Conservation (phyloP, 2,797 vertebrate species). For the Pangasius mekongensis region DNA sequence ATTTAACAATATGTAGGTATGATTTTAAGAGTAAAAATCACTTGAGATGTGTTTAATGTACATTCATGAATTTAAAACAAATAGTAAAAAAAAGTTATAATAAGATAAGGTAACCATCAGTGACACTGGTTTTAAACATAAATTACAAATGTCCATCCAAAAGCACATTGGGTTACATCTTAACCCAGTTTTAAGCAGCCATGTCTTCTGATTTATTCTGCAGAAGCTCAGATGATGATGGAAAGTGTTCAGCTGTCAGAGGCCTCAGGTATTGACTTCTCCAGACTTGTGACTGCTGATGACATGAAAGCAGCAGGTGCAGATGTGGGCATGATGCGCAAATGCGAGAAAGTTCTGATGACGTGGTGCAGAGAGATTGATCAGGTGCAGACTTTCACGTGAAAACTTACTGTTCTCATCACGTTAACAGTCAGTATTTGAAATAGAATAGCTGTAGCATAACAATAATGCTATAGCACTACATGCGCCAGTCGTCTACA, state of each 20-base stretch:
- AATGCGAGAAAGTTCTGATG: constrained; percentile 78
- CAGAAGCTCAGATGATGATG: constrained; percentile 74
- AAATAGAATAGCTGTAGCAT: background rate
- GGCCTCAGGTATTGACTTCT: constrained; percentile 73
- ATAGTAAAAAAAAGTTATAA: too few species aligned
- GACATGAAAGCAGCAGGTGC: constrained; percentile 73
- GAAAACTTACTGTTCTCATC: background rate
- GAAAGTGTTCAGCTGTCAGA: constrained; percentile 75
- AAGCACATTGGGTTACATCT: background rate
- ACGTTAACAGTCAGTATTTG: background rate
- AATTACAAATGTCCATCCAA: too few species aligned
- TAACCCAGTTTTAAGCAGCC: background rate
- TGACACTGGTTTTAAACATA: too few species aligned
- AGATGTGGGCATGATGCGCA: constrained; percentile 70
- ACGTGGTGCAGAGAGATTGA: constrained; percentile 83
- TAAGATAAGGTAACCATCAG: too few species aligned
- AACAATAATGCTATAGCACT: background rate
- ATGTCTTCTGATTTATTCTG: constrained; percentile 15
- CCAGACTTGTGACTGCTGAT: constrained; percentile 71
- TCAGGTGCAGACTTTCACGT: constrained; percentile 62
- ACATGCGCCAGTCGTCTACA: background rate
- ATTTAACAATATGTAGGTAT: too few species aligned
- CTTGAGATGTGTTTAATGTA: too few species aligned
- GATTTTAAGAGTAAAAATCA: too few species aligned
- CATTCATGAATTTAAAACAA: too few species aligned